Evolutionary conservation across 2,797 vertebrate species (phyloP), one percentile per base, ranked within the genome.

Genomic region (Pempheris klunzingeri): DNA sequence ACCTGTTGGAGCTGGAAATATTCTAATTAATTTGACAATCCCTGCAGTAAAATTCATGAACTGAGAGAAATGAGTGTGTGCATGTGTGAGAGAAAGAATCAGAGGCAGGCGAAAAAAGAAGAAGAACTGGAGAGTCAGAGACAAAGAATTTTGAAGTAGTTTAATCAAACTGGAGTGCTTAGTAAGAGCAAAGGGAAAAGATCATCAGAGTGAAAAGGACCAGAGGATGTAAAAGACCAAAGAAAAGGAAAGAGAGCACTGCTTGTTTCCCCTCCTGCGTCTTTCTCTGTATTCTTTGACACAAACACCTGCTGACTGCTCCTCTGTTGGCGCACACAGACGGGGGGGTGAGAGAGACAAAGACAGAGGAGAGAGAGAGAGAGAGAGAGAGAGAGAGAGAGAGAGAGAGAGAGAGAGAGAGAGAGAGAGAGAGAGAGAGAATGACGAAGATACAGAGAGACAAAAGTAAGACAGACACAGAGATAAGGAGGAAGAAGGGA

Each of bases 291-390:
- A 60, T 84, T 80, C 84, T 87, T 80, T 92, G 88, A 90, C 87
- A 92, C 77, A 92, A 91, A 91, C 92, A 93, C 89, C 90, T 93
- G 92, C 92, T 90, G 92, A 92, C 92, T 92, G 91, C 88, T 91
- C 89, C 83, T 91, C 83, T 90, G 87, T 81, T 81, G 81, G 87
- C 89, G 87, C 84, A 80, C 82, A 79, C 84, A 82, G n/a, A n/a
- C n/a, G n/a, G n/a, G n/a, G n/a, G n/a, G n/a, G n/a, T n/a, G n/a
- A 80, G 85, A 89, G 55, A 83, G 55, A 77, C 22, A 66, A 17
- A 55, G 32, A 32, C 17, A 74, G 71, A 34, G 60, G 53, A 46
- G 57, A 73, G 39, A 44, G 53, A 71, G 59, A 54, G 60, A 74
- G 60, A 59, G 50, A 46, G 57, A 73, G 39, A 44, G 53, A 71